Evolutionary conservation across 2,888 invertebrate genomes (phyloP), one percentile per base, ranked within the genome.

Genomic region (Trissolcus japonicus): DNA sequence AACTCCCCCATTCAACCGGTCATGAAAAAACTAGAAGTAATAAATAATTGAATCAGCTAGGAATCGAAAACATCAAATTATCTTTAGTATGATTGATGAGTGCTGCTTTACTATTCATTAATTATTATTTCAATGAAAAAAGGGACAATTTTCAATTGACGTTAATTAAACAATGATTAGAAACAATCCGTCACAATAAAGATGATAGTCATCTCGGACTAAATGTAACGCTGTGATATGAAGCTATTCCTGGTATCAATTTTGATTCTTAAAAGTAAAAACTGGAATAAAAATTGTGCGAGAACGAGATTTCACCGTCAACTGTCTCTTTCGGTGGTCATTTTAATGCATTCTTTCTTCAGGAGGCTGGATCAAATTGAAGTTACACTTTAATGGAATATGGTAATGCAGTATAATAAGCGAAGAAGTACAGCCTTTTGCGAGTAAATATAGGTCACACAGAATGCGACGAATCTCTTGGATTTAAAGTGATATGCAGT

Each of bases 321-420:
- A 61, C 50, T 65, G 69, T 76, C 69, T 71, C 55, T 62, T 53
- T 71, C 66, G 61, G 65, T 65, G 74, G 74, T 71, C 69, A 71
- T 76, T 76, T 76, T 71, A 68, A 75, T 63, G 68, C 59, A 69
- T 69, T 55, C 53, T 19, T 40, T 41, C 69, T 68, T 62, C 63
- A 75, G 25, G 35, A 54, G 60, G 13, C 59, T 50, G 68, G 63
- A 65, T 76, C 65, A 68, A 77, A 77, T 73, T 59, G 65, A 77
- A 77, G 73, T 77, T 77, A 56, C 72, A 77, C 59, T 71, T 77
- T 77, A 72, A 77, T 77, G 76, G 72, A 77, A 77, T 77, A 77
- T 77, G 76, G 72, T 77, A 77, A 77, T 77, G 67, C 48, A 62
- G 72, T 17, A 72, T 67, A 77, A 72, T 67, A 77, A 68, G 57